A percentile compares a stretch with the other conserved stretches of the same genome.
Conservation (phyloP, 2,113 vertebrate genomes). For the Galbula dea region DNA sequence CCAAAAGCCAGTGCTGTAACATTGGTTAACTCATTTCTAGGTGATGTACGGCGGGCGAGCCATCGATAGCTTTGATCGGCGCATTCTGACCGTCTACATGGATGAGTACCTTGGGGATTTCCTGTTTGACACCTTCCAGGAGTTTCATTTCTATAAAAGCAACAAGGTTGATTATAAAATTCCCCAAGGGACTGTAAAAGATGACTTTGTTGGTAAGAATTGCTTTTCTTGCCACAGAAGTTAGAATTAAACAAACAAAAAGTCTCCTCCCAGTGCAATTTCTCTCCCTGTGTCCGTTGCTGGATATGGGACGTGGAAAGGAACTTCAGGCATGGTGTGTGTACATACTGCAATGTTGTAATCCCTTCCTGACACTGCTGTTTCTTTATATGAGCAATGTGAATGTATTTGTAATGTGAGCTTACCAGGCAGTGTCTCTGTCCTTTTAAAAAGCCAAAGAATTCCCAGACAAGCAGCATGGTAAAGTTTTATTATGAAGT, state of each 20-base stretch:
- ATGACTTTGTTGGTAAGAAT: slow-evolving; percentile 83
- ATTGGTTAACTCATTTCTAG: slow-evolving; percentile 27
- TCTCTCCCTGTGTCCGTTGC: accelerated
- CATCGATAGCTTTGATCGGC: slow-evolving; percentile 93
- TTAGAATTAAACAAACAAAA: neutral
- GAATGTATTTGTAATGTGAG: neutral
- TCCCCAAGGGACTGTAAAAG: slow-evolving; percentile 78
- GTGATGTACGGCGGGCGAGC: slow-evolving; percentile 94
- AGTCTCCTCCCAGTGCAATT: accelerated
- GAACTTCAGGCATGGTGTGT: neutral
- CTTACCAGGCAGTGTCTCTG: neutral
- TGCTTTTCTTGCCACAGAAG: neutral
- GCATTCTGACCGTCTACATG: slow-evolving; percentile 92
- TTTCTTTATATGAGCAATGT: neutral
- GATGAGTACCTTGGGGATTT: slow-evolving; percentile 95
- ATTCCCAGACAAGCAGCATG: neutral
- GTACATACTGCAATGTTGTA: accelerated
- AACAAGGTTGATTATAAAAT: slow-evolving; percentile 86
- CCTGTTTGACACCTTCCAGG: slow-evolving; percentile 88
- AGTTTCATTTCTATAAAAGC: slow-evolving; percentile 86
- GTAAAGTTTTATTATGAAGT: neutral
- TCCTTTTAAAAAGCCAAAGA: neutral
- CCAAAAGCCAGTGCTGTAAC: neutral
- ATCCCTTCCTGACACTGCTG: neutral
- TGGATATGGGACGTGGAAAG: neutral